Base-by-base conservation (phyloP, 2,888 invertebrate genomes). In the Polydrusus tereticollis region DNA sequence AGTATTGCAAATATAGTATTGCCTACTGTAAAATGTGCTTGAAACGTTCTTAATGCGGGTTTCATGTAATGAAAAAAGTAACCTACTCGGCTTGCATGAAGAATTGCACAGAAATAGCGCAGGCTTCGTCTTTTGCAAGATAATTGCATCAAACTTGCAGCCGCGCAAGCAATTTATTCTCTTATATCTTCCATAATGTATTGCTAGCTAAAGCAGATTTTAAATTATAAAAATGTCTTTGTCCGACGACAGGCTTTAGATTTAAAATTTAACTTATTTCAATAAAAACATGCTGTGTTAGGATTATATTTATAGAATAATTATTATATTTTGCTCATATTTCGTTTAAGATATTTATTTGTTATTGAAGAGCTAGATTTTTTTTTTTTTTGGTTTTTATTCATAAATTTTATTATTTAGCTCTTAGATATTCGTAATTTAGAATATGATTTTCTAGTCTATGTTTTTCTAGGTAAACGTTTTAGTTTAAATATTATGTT, bases 381-480 rank as follows among this genome's bases (percentile, higher is more conserved):
- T 76, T 75, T 71, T 78, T 77, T 76, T 78, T 64, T 55, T 76
- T 76, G 75, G 72, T 78, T 77, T 76, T 78, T 60, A 78, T 78
- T 74, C 78, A 75, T 78, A 79, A 80, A 78, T 77, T 69, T 75
- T 72, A 63, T 76, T 77, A 74, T 75, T 64, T 79, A 79, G 77
- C 77, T 76, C 79, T 77, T 79, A 78, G 76, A 79, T 79, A 80
- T 79, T 79, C 80, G 77, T 78, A 80, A 78, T 79, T 79, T 81
- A 81, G 80, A 77, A 78, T 77, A 78, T 82, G 80, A 80, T 81
- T 82, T 82, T 82, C 82, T 82, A 82, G 82, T 82, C 82, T 82
- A 80, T 80, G 80, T 80, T 80, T 80, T 80, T 77, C 77, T 79
- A 69, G 52, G 71, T 71, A 71, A 78, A 79, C 77, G 79, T 78